Conservation (phyloP, 2,888 invertebrate species). For the Antitype chi region DNA sequence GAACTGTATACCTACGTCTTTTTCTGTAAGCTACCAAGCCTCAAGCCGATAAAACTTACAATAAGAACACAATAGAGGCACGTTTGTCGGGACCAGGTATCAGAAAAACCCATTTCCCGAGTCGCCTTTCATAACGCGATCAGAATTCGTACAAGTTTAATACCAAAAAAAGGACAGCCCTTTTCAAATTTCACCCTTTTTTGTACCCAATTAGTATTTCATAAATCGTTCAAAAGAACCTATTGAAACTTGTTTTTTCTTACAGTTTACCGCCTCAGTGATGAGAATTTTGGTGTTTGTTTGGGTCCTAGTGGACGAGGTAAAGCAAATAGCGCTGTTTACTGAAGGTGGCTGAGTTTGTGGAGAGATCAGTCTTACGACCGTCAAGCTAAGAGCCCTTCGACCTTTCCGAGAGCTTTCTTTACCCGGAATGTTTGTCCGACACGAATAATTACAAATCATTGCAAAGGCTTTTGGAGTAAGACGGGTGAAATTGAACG, state of each 20-base stretch:
- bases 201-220: slow-evolving; percentile 61
- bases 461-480: slow-evolving; percentile 42
- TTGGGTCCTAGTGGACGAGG: slow-evolving; percentile 76
- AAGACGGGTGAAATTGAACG: slow-evolving; percentile 37
- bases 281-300: slow-evolving; percentile 82
- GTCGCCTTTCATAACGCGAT: slow-evolving; percentile 55
- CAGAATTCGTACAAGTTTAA: slow-evolving; percentile 52
- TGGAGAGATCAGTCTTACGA: slow-evolving; percentile 73
- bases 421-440: slow-evolving; percentile 54
- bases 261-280: slow-evolving; percentile 70
- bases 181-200: slow-evolving; percentile 53
- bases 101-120: slow-evolving; percentile 50
- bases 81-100: slow-evolving; percentile 50
- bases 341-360: slow-evolving; percentile 76
- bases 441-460: slow-evolving; percentile 59
- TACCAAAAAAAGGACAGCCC: slow-evolving; percentile 37
- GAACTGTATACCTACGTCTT: neutral
- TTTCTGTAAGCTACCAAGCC: slow-evolving; percentile 30
- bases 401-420: slow-evolving; percentile 54
- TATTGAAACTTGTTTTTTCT: slow-evolving; percentile 50
- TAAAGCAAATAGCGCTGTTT: slow-evolving; percentile 80
- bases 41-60: slow-evolving; percentile 33
- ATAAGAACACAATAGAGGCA: slow-evolving; percentile 46
- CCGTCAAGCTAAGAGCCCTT: slow-evolving; percentile 48
- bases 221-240: slow-evolving; percentile 45